phyloP scores from a whole-genome alignment of 2,797 vertebrate genomes.

The Squalus acanthias region DNA sequence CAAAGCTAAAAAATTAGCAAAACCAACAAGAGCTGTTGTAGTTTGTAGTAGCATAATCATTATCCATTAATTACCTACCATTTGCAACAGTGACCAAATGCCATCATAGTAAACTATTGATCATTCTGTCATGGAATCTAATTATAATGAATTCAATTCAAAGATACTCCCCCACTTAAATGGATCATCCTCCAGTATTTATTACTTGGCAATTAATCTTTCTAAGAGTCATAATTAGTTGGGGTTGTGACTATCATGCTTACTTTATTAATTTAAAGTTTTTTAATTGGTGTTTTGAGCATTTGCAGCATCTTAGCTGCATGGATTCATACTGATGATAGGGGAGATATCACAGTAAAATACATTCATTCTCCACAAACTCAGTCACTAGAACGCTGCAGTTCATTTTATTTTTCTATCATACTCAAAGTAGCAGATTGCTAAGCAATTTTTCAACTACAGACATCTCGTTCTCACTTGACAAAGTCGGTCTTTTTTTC shows the following conservation, averaged over 20 bases:
- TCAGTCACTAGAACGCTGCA: neutral
- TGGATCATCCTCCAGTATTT: neutral
- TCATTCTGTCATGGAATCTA: neutral
- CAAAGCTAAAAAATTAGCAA: neutral
- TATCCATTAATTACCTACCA: neutral
- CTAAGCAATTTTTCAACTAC: neutral
- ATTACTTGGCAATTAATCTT: neutral
- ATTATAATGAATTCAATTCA: slow-evolving; percentile 23
- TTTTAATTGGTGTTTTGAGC: neutral
- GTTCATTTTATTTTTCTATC: neutral
- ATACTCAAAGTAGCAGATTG: neutral
- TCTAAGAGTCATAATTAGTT: neutral
- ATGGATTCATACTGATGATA: neutral
- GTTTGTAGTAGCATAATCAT: neutral
- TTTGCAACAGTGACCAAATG: neutral
- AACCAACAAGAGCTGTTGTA: neutral
- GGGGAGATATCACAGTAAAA: neutral
- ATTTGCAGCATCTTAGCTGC: neutral
- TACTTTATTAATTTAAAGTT: slow-evolving; percentile 21
- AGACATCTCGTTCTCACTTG: neutral
- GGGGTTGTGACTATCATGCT: neutral
- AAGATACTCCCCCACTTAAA: neutral
- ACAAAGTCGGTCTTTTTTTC: neutral
- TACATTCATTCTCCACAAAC: neutral
- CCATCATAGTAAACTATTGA: neutral